Base-by-base conservation (phyloP, 2,113 vertebrate genomes). In the Bambusicola thoracicus region DNA sequence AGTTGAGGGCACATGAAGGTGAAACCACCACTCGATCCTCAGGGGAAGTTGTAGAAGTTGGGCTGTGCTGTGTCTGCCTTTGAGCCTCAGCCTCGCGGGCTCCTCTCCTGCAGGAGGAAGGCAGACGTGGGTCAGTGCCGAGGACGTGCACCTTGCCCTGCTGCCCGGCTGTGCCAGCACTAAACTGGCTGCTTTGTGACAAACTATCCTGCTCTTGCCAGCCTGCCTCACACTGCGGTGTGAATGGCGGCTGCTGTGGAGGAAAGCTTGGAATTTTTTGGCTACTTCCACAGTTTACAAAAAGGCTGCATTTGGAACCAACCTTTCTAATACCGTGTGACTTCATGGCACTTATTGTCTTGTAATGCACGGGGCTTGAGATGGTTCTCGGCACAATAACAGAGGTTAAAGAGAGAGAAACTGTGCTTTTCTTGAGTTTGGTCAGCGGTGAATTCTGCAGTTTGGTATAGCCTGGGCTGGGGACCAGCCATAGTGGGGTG, bases 361-460 rank as follows among this genome's bases (percentile, higher is more conserved):
- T 53, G 20, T 40, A 8, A 8, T 36, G 34, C 68, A 25, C 25
- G 59, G 40, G 20, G 27, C 34, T 40, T 72, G 30, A 53, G 66
- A 1, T 2, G 17, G 34, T 55, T 70, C 36, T 88, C 27, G 30
- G 10, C 24, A 46, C 12, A 32, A n/a, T 25, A 38, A 38, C 2
- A 38, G 63, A 41, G 22, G 40, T 40, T 48, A 17, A 27, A 49
- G 24, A 55, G 82, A 61, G 38, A 48, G 29, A 43, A 62, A 76
- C 62, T 3, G 11, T 30, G 8, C 40, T 56, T 0, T 0, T 17
- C 38, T 46, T 0, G 0, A 24, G 24, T 51, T 41, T 59, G 40
- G 27, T 32, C 25, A 38, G 40, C 9, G 58, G 18, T 41, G 56
- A 44, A 36, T 56, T 55, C 68, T 53, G 18, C 7, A 0, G 32